These are phyloP conservation scores for Dysdera silvatica DNA, from an alignment of 1,140 invertebrate species.

Conservation along the genomic window DNA sequence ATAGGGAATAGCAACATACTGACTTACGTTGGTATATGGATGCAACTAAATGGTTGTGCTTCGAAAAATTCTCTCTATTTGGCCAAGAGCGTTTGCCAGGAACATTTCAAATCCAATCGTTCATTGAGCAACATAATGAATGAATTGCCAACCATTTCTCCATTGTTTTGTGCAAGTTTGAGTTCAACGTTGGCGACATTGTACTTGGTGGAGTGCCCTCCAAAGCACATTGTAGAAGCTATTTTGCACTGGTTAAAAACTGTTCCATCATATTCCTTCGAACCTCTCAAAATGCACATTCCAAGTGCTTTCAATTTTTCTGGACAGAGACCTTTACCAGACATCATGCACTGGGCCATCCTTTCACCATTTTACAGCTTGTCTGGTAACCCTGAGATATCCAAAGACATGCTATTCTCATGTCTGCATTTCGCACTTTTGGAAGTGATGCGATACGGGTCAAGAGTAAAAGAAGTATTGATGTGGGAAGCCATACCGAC, in stretches of 20 bases:
- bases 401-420: constrained; percentile 14
- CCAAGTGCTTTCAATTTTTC: constrained; percentile 22
- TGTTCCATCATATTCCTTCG: constrained; percentile 3
- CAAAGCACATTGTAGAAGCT: constrained; percentile 13
- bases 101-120: constrained; percentile 5
- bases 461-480: background rate
- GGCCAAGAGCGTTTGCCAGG: constrained; percentile 13
- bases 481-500: constrained; percentile 11
- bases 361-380: constrained; percentile 15
- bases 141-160: constrained; percentile 17
- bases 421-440: constrained; percentile 12
- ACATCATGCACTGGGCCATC: constrained; percentile 24
- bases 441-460: constrained; percentile 9
- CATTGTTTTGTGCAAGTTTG: constrained; percentile 22
- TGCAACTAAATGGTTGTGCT: constrained; percentile 18
- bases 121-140: constrained; percentile 6
- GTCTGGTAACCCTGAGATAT: background rate
- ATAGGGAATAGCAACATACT: constrained; percentile 25
- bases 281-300: constrained; percentile 21
- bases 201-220: constrained; percentile 18
- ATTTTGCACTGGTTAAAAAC: constrained; percentile 20
- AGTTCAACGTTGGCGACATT: constrained; percentile 18
- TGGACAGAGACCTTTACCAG: constrained; percentile 23
- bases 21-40: constrained; percentile 21
- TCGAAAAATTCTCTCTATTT: constrained; percentile 20